phyloP scores from a whole-genome alignment of 30 jellyfish, hydroid and myxozoan genomes.

The Aurelia sp. region DNA sequence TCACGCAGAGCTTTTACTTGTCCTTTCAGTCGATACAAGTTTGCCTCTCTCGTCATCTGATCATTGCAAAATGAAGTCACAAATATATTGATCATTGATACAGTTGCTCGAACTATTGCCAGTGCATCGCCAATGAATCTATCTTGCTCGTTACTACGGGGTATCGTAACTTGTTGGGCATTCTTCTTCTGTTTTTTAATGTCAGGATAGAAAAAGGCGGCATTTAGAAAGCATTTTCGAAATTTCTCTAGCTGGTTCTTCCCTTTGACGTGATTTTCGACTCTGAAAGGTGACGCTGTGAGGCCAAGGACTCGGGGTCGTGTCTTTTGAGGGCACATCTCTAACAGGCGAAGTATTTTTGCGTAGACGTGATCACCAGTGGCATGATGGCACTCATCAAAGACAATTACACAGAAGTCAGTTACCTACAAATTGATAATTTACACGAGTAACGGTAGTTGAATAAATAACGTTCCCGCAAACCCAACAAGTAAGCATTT shows the following conservation, averaged over 20 bases:
- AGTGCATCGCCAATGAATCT: constrained; percentile 24
- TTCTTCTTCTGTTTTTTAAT: not conserved
- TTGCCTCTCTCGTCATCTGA: not conserved
- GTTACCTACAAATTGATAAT: constrained; percentile 8
- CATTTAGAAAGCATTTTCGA: constrained; percentile 39
- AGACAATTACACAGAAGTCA: constrained; percentile 66
- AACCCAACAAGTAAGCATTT: too few species aligned
- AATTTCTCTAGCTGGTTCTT: constrained; percentile 59
- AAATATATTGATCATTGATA: not conserved
- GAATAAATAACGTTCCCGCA: too few species aligned
- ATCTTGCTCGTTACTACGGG: constrained; percentile 8
- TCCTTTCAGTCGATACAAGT: constrained; percentile 63
- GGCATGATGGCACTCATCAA: constrained; percentile 91
- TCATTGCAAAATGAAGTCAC: constrained; percentile 15
- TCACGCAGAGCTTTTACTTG: constrained; percentile 64
- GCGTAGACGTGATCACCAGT: constrained; percentile 77
- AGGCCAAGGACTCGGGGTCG: constrained; percentile 85
- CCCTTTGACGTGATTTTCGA: constrained; percentile 50
- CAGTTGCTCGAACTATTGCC: not conserved
- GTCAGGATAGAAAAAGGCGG: constrained; percentile 48
- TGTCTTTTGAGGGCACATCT: constrained; percentile 6
- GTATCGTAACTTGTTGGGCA: constrained; percentile 24
- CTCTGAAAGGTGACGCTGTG: constrained; percentile 87
- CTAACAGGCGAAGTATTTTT: constrained; percentile 37
- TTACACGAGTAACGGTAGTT: too few species aligned